A percentile compares a stretch with the other conserved stretches of the same genome.
Evolutionary conservation across 37 sponge, comb jelly and placozoan genomes (phyloP).

Genomic region (Mnemiopsis leidyi): DNA sequence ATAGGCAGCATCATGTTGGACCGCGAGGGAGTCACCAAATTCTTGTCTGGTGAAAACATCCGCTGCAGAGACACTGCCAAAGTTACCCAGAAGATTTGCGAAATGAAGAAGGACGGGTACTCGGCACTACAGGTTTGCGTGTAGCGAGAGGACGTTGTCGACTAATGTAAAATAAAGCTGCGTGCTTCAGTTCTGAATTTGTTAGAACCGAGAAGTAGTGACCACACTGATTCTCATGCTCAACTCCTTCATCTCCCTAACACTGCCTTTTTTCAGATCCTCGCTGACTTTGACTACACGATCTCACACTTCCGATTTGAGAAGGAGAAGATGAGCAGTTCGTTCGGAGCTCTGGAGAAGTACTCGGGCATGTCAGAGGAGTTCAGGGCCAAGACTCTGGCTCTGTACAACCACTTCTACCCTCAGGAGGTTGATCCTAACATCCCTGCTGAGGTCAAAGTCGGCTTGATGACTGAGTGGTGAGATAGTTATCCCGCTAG

Average conservation of each 20-base stretch:
- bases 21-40: not conserved
- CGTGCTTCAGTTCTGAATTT: too few species aligned
- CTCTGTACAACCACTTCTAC: constrained; percentile 1
- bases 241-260: too few species aligned
- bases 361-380: not conserved
- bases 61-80: not conserved
- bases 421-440: not conserved
- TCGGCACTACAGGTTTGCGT: not conserved
- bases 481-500: too few species aligned
- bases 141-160: too few species aligned
- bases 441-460: not conserved
- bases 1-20: not conserved
- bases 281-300: constrained; percentile 19
- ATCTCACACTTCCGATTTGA: not conserved
- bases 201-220: too few species aligned
- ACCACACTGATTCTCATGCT: too few species aligned
- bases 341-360: not conserved
- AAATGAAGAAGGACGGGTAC: not conserved
- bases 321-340: not conserved
- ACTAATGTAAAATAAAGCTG: too few species aligned
- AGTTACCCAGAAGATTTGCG: not conserved
- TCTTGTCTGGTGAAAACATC: not conserved
- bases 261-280: not conserved
- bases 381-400: not conserved
- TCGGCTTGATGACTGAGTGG: constrained; percentile 15